phyloP scores from a whole-genome alignment of 2,888 invertebrate species.

The Dicycla oo region DNA sequence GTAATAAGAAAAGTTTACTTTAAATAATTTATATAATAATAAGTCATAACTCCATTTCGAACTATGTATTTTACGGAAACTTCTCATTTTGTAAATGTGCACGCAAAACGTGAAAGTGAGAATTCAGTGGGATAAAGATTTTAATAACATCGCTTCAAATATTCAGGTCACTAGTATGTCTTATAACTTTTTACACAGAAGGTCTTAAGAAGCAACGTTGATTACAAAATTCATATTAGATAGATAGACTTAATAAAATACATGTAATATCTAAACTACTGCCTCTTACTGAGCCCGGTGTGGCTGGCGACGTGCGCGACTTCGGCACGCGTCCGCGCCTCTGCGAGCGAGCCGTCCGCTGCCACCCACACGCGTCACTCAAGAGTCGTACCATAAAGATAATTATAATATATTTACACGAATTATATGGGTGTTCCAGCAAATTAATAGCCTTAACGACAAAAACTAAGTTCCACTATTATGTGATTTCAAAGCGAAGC shows the following conservation, averaged over 20 bases:
- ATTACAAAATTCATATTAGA: conserved; percentile 90
- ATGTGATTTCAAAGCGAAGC: conserved; percentile 88
- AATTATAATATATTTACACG: conserved; percentile 90
- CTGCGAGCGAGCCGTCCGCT: conserved; percentile 50
- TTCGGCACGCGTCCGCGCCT: conserved; percentile 25
- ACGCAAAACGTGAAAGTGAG: conserved; percentile 88
- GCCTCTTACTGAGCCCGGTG: conserved; percentile 76
- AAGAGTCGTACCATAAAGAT: conserved; percentile 87
- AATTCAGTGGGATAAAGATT: conserved; percentile 88
- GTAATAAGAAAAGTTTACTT: conserved; percentile 88
- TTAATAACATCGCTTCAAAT: conserved; percentile 87
- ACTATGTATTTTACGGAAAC: conserved; percentile 83
- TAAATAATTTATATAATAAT: conserved; percentile 88
- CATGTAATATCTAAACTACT: conserved; percentile 89
- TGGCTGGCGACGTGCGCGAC: conserved; percentile 51
- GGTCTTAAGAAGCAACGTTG: conserved; percentile 90
- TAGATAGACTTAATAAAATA: conserved; percentile 89
- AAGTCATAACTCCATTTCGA: conserved; percentile 88
- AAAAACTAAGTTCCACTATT: conserved; percentile 89
- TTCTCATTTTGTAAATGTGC: conserved; percentile 87
- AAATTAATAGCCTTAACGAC: conserved; percentile 88
- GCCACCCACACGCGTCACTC: conserved; percentile 69
- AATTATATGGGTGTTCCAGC: conserved; percentile 88
- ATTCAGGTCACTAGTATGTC: conserved; percentile 91
- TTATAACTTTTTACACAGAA: conserved; percentile 89